A percentile compares a stretch with the other conserved stretches of the same genome.
Evolutionary conservation across 2,113 vertebrate species (phyloP).

Genomic region (Cephalopholis sonnerati): DNA sequence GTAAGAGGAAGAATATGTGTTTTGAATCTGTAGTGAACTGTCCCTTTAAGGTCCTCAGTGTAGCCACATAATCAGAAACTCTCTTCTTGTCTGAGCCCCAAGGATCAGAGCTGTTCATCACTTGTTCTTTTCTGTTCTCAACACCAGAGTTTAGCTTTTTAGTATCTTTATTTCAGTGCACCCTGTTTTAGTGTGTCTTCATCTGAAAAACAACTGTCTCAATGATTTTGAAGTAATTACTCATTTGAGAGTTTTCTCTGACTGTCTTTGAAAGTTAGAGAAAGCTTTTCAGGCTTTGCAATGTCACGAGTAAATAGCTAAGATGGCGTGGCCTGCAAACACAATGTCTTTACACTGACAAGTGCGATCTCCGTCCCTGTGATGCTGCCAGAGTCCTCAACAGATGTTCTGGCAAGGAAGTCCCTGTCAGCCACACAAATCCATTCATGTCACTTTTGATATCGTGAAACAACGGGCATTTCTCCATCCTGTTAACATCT

Average conservation of each 20-base stretch:
- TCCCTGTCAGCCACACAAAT: not conserved
- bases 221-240: not conserved
- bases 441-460: not conserved
- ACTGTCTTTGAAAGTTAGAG: too few species aligned
- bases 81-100: too few species aligned
- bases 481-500: slow-evolving; percentile 20
- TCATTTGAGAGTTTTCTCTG: not conserved
- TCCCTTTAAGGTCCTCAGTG: not conserved
- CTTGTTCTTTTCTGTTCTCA: not conserved
- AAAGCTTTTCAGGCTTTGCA: too few species aligned
- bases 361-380: not conserved
- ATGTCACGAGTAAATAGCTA: too few species aligned
- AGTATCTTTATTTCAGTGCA: not conserved
- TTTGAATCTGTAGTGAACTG: too few species aligned
- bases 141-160: not conserved
- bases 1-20: too few species aligned
- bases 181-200: not conserved
- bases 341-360: not conserved
- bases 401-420: too few species aligned
- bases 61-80: too few species aligned
- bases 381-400: not conserved
- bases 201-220: not conserved
- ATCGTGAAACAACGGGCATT: not conserved
- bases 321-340: too few species aligned
- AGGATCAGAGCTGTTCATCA: not conserved